Evolutionary conservation across 2,888 invertebrate species (phyloP).

Genomic region (Ochlodes sylvanus): DNA sequence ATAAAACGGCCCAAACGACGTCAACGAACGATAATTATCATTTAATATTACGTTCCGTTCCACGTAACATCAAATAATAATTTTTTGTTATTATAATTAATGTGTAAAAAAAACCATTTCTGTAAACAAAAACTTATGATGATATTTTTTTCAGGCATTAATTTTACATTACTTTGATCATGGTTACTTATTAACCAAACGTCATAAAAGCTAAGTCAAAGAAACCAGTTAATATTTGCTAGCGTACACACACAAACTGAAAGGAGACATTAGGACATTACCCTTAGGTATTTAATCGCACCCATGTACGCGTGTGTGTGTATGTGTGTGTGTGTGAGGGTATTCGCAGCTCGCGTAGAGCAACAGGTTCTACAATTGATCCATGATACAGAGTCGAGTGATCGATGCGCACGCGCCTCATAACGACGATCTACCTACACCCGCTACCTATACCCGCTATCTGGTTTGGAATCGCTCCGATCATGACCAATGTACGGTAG

Average conservation of each 20-base stretch:
- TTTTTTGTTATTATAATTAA: background rate
- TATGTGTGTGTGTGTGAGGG: background rate
- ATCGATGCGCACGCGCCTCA: slow-evolving; percentile 58
- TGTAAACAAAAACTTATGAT: too few species aligned
- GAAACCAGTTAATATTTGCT: too few species aligned
- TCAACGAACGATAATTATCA: background rate
- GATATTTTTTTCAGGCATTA: too few species aligned
- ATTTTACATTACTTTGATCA: too few species aligned
- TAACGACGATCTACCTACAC: slow-evolving; percentile 38
- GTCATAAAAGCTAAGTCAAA: too few species aligned
- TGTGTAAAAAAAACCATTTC: too few species aligned
- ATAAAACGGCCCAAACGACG: background rate
- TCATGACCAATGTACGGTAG: slow-evolving; percentile 57
- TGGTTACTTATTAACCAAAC: too few species aligned
- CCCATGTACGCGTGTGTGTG: background rate
- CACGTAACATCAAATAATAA: background rate
- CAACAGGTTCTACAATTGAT: slow-evolving; percentile 46
- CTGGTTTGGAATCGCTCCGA: slow-evolving; percentile 37
- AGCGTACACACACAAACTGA: background rate
- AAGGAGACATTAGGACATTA: slow-evolving; percentile 6
- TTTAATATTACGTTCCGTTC: background rate
- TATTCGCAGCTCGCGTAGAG: slow-evolving; percentile 17
- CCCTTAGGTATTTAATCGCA: slow-evolving; percentile 3
- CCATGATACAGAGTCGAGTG: slow-evolving; percentile 54
- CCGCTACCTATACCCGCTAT: slow-evolving; percentile 26